Percentiles rank a stretch among this genome's conserved stretches.
Conservation (phyloP, 2,888 invertebrate species). For the Drosophila peninsularis region DNA sequence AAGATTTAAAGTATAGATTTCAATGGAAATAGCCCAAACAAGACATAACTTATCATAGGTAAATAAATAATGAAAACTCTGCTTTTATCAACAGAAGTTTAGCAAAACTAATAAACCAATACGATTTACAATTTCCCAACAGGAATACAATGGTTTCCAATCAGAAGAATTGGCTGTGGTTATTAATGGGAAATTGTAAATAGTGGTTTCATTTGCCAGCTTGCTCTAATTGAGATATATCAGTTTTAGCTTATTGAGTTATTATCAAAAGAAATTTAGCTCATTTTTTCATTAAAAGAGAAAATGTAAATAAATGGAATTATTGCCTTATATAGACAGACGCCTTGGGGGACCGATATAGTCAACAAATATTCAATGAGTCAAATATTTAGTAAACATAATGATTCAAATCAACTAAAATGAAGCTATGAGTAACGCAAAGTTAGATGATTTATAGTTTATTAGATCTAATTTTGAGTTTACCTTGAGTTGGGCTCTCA, state of each 20-base stretch:
- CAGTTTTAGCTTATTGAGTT: neutral
- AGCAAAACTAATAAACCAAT: no score
- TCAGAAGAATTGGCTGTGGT: no score
- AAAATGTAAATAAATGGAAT: no score
- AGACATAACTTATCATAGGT: neutral
- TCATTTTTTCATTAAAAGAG: no score
- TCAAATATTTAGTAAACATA: neutral
- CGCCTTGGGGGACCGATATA: no score
- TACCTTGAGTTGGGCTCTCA: neutral
- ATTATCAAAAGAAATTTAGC: neutral
- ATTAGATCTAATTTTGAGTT: neutral
- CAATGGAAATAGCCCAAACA: neutral
- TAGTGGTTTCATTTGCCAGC: neutral
- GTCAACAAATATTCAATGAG: neutral
- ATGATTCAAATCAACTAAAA: neutral
- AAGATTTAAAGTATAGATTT: neutral
- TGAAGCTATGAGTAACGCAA: neutral
- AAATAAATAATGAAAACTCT: no score
- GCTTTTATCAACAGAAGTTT: no score
- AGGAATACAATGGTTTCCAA: no score
- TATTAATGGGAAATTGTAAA: no score
- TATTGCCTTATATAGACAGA: no score
- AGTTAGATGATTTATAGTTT: neutral
- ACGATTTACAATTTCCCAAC: no score
- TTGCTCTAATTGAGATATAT: no score